Evolutionary conservation across 1,140 invertebrate genomes (phyloP).

Genomic region (Panagrolaimus sp.): DNA sequence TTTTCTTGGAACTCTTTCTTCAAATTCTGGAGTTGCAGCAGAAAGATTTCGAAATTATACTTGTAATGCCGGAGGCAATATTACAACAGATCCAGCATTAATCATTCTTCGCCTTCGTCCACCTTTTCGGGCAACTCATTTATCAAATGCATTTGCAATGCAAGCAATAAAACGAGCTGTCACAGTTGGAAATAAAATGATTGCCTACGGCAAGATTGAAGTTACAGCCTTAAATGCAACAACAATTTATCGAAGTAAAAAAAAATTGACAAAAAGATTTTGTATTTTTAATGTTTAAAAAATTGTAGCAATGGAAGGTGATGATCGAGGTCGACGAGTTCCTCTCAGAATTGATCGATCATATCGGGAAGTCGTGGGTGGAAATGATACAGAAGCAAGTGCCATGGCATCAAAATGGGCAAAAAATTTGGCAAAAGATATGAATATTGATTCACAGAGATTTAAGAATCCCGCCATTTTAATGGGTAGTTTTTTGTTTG

Average conservation of each 20-base stretch:
- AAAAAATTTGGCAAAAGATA: background rate
- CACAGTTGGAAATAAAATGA: background rate
- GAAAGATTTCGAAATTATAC: slow-evolving; percentile 6
- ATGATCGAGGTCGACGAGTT: background rate
- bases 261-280: background rate
- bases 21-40: background rate
- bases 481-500: background rate
- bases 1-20: background rate
- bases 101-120: background rate
- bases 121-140: background rate
- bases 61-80: background rate
- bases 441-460: slow-evolving; percentile 2
- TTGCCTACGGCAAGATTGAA: background rate
- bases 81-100: background rate
- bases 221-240: background rate
- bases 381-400: background rate
- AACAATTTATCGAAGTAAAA: background rate
- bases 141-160: background rate
- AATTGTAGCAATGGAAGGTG: background rate
- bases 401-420: background rate
- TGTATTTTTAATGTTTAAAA: background rate
- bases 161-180: slow-evolving; percentile 11
- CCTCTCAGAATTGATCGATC: background rate
- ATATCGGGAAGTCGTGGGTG: background rate
- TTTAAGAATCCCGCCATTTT: background rate